Evolutionary conservation across 2,797 vertebrate species (phyloP).

Genomic region (Chelmon rostratus): DNA sequence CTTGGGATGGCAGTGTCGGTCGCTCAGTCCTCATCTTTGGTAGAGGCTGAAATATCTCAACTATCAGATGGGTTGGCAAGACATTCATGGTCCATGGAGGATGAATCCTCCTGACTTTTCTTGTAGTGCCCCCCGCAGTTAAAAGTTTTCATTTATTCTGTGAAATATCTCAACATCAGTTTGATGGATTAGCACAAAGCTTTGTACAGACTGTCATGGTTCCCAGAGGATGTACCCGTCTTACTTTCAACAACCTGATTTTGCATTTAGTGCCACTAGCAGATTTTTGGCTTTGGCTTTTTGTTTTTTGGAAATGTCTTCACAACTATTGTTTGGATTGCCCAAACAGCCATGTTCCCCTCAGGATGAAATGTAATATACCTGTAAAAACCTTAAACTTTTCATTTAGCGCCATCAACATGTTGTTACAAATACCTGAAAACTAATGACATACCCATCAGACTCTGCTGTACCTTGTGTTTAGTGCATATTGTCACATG

Average conservation of each 20-base stretch:
- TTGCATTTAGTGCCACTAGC: not conserved
- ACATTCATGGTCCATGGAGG: not conserved
- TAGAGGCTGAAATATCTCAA: not conserved
- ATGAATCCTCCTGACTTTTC: conserved; percentile 5
- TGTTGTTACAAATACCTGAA: no score
- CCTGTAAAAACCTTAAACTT: not conserved
- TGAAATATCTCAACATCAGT: not conserved
- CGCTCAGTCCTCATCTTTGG: not conserved
- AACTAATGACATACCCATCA: not conserved
- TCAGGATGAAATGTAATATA: not conserved
- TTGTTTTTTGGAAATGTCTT: not conserved
- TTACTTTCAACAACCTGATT: not conserved
- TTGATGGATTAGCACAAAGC: not conserved
- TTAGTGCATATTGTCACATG: not conserved
- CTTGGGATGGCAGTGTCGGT: not conserved
- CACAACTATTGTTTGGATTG: not conserved
- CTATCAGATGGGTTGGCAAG: not conserved
- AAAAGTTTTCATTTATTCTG: not conserved
- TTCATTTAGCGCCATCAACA: not conserved
- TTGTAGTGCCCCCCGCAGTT: not conserved
- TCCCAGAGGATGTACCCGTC: not conserved
- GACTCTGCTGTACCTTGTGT: not conserved
- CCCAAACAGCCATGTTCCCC: not conserved
- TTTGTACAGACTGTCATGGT: not conserved
- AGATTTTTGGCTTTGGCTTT: not conserved